Conservation (phyloP, 2,888 invertebrate genomes). For the Chydorus sphaericus region DNA sequence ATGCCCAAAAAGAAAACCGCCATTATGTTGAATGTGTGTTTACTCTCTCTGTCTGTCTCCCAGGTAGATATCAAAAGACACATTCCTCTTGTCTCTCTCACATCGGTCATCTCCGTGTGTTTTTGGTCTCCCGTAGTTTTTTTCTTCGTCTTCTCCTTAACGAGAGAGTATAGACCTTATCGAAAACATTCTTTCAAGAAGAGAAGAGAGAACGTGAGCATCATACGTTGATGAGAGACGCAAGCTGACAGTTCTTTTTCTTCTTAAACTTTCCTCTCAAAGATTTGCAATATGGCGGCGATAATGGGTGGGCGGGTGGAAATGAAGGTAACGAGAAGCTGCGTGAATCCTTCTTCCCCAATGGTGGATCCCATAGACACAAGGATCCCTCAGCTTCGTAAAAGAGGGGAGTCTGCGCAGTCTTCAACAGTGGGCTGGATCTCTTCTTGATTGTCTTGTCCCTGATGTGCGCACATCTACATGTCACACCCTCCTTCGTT, state of each 20-base stretch:
- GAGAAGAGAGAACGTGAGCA: too few species aligned
- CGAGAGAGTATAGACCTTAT: neutral
- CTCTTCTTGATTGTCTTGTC: neutral
- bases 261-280: too few species aligned
- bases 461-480: neutral
- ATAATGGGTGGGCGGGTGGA: constrained; percentile 5
- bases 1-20: neutral
- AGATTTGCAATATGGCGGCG: too few species aligned
- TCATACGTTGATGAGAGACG: too few species aligned
- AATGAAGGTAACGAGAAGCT: neutral
- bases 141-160: neutral
- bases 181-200: neutral
- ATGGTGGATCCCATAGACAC: too few species aligned
- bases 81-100: too few species aligned
- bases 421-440: neutral
- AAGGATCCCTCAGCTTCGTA: too few species aligned
- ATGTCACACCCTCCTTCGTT: neutral
- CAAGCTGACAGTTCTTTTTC: too few species aligned
- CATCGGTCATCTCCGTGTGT: too few species aligned
- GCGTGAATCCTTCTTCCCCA: neutral
- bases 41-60: too few species aligned
- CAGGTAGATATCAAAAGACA: neutral
- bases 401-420: neutral
- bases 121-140: too few species aligned
- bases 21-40: constrained; percentile 2